Base-by-base conservation (phyloP, 2,113 vertebrate species). In the Catharus bicknelli region DNA sequence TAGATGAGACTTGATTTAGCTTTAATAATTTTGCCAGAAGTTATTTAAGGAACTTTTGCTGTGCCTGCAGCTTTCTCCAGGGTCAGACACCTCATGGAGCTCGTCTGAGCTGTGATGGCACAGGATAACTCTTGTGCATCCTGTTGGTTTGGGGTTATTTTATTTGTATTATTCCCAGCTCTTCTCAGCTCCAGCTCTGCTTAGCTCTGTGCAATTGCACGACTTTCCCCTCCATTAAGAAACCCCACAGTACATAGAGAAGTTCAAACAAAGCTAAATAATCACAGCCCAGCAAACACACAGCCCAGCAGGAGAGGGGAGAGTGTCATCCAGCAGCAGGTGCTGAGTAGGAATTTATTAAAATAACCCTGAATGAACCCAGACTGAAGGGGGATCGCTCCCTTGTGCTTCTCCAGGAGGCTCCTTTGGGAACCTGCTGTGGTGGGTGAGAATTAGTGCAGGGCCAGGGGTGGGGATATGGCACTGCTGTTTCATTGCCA, bases 401-500 rank as follows among this genome's bases (percentile, higher is more conserved):
- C 36, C 8, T 15, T 25, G 61, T 50, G 42, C 58, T 88, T 6
- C 40, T 59, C 19, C 40, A 14, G 47, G 43, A 53, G n/a, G 40
- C 55, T 54, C n/a, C 61, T 0, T 1, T 43, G 72, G 36, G 62
- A 72, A 64, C 23, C 48, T 50, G 0, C 54, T 3, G 0, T 13
- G 45, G 16, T 34, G 15, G 42, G 34, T 48, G 51, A 54, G 70
- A 62, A 87, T 48, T 32, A 61, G 23, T 42, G 16, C 21, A 3
- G 6, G 55, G 10, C 42, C 45, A 57, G 45, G 77, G 59, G 11
- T 13, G 23, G 53, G 47, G 22, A 34, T 0, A 0, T 29, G 40
- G 32, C 38, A 11, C 21, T 50, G 53, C 53, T 70, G 7, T 25
- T 68, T 55, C 43, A 2, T 38, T 8, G 4, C 30, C 13, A 1